Conservation (phyloP, 2,797 vertebrate species). For the Rallus crepitans region DNA sequence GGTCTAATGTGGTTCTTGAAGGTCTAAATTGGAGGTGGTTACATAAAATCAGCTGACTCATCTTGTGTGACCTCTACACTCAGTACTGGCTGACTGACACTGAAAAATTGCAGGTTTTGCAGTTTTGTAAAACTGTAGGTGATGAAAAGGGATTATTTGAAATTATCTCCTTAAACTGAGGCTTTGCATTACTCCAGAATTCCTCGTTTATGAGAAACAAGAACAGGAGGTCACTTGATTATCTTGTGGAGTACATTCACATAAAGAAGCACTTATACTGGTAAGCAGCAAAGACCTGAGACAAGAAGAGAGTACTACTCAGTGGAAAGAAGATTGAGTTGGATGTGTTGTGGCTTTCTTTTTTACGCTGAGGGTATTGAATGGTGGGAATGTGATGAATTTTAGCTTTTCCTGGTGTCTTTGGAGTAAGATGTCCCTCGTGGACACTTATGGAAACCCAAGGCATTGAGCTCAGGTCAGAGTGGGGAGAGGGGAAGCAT, state of each 20-base stretch:
- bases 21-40: constrained; percentile 3
- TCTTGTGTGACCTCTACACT: not conserved
- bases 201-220: not conserved
- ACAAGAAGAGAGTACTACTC: not conserved
- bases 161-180: not conserved
- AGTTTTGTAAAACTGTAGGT: constrained; percentile 1
- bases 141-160: not conserved
- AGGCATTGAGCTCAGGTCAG: not conserved
- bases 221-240: not conserved
- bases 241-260: not conserved
- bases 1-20: constrained; percentile 1
- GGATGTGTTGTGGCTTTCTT: not conserved
- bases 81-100: not conserved
- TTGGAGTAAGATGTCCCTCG: not conserved
- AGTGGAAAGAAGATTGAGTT: not conserved
- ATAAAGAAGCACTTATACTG: not conserved
- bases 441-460: not conserved
- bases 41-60: constrained; percentile 49
- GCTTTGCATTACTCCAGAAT: not conserved
- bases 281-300: not conserved
- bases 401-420: not conserved
- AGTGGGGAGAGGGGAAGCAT: not conserved
- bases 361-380: not conserved
- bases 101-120: constrained; percentile 5
- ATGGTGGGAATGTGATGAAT: not conserved